phyloP scores from a whole-genome alignment of 92 coral and sea anemone species.

The Phenganax subtilis region DNA sequence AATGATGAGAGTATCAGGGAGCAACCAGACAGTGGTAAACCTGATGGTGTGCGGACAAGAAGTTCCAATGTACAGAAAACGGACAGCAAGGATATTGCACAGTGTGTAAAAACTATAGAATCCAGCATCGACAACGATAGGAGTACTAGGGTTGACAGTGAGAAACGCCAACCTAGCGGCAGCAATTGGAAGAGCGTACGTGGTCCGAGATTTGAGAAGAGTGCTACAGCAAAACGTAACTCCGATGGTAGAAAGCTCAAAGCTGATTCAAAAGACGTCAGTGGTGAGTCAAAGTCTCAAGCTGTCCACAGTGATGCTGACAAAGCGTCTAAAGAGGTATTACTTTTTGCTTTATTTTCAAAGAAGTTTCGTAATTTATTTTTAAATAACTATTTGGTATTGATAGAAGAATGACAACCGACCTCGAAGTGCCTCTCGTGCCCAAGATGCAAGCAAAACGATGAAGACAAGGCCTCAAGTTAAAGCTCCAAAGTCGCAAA shows the following conservation, averaged over 20 bases:
- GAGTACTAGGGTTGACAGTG: neutral
- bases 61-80: neutral
- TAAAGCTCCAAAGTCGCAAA: slow-evolving; percentile 11
- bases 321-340: slow-evolving; percentile 30
- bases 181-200: slow-evolving; percentile 1
- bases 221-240: slow-evolving; percentile 13
- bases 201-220: slow-evolving; percentile 26
- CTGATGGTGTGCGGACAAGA: neutral
- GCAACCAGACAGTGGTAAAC: neutral
- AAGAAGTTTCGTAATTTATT: neutral
- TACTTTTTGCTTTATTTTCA: neutral
- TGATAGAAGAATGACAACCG: slow-evolving; percentile 11
- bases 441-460: slow-evolving; percentile 22
- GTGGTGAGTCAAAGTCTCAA: slow-evolving; percentile 24
- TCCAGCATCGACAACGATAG: slow-evolving; percentile 6
- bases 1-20: neutral
- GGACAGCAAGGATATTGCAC: neutral
- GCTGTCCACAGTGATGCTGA: slow-evolving; percentile 6
- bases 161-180: slow-evolving; percentile 17
- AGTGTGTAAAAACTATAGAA: neutral
- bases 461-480: slow-evolving; percentile 30
- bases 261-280: slow-evolving; percentile 23
- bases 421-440: slow-evolving; percentile 30
- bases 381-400: neutral
- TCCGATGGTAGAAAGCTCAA: slow-evolving; percentile 19